phyloP scores from a whole-genome alignment of 2,113 vertebrate species.

The Oreocharis arfaki region DNA sequence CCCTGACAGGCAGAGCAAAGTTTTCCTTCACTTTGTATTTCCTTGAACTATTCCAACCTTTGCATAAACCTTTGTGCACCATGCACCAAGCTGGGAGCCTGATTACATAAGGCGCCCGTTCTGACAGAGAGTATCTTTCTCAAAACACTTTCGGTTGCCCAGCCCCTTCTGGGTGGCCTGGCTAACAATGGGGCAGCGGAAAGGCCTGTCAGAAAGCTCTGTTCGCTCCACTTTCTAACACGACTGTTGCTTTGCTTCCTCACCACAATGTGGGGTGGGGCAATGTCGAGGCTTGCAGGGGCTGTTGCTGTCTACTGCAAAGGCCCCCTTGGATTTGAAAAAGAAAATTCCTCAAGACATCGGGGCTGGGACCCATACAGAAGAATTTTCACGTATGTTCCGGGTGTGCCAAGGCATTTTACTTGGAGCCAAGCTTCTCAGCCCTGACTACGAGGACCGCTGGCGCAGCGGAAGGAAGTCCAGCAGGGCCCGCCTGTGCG shows the following conservation, averaged over 20 bases:
- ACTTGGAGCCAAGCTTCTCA: fast-evolving
- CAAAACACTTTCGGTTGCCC: fast-evolving
- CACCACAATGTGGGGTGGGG: fast-evolving
- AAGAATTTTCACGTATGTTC: fast-evolving
- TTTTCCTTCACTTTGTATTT: neutral
- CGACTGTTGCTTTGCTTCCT: fast-evolving
- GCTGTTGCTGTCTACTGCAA: too few species aligned
- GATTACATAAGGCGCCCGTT: fast-evolving
- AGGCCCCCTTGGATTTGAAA: neutral
- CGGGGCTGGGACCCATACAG: fast-evolving
- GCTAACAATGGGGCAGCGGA: fast-evolving
- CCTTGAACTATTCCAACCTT: neutral
- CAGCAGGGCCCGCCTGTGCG: fast-evolving
- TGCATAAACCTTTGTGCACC: neutral
- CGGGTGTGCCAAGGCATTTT: fast-evolving
- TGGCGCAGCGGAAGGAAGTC: fast-evolving
- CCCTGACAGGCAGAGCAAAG: neutral
- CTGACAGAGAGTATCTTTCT: neutral
- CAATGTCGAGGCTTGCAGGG: too few species aligned
- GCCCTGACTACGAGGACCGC: fast-evolving
- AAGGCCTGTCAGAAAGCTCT: neutral
- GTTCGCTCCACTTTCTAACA: fast-evolving
- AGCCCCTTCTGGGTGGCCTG: neutral
- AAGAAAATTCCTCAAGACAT: neutral
- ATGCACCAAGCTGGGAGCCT: too few species aligned